Base-by-base conservation (phyloP, 2,113 vertebrate species). In the Theristicus caerulescens region DNA sequence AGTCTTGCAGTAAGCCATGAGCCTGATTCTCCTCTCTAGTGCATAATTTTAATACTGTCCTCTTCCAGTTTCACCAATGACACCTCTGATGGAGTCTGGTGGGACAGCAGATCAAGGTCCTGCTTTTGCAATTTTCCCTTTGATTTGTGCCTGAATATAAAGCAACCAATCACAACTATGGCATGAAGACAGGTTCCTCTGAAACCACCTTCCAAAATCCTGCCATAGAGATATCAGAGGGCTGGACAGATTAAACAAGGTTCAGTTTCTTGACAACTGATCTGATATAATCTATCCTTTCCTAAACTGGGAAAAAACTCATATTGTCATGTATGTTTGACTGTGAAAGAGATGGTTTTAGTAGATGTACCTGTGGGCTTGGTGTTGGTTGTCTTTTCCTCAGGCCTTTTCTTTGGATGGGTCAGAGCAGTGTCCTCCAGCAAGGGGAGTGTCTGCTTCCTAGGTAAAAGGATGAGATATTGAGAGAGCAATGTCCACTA, bases 401-500 rank as follows among this genome's bases (percentile, higher is more conserved):
- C 38, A 58, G n/a, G 26, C 31, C 47, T 87, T 82, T 69, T 49
- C 67, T 69, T 74, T 64, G 21, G 29, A 72, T 32, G 25, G 16
- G 38, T 88, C 52, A 55, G 15, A 89, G 31, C 34, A 66, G 51
- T 16, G 34, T 36, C 38, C 58, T 78, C 58, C 59, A 46, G 51
- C 20, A 46, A 18, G 29, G 29, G 17, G 34, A 47, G 51, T 11
- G 15, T 27, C 65, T 72, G 38, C 69, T 74, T 55, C 62, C 54
- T 24, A 55, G 26, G 46, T 11, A 49, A 67, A 61, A 67, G 46
- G 58, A 78, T 54, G 51, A 78, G 20, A n/a, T 31, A 22, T 9
- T n/a, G 19, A 13, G 19, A 83, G 21, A 47, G 2, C 32, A 55
- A 49, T 0, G 0, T 64, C 44, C 1, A 2, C 25, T 40, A 25